These are phyloP conservation scores for Thaumetopoea pityocampa DNA, from an alignment of 1,140 invertebrate species.

Conservation along the genomic window DNA sequence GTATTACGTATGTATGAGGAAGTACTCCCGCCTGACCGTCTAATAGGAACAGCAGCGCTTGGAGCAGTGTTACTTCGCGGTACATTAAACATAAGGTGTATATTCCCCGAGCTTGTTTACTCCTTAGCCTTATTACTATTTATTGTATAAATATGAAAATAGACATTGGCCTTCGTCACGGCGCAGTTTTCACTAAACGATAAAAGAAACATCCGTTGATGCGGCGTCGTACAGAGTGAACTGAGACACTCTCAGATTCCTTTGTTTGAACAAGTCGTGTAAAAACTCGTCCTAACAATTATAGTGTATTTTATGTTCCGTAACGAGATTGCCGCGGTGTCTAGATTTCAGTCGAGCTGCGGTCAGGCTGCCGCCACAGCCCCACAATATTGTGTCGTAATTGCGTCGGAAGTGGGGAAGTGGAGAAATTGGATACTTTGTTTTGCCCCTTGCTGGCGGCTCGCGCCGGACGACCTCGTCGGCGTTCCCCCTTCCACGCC, in stretches of 20 bases:
- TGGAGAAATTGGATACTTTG: conserved; percentile 70
- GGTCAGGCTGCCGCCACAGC: conserved; percentile 49
- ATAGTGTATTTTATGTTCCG: conserved; percentile 53
- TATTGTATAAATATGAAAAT: conserved; percentile 3
- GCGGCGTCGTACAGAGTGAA: conserved; percentile 2
- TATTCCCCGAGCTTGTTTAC: too few relatives aligned
- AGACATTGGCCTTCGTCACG: not conserved
- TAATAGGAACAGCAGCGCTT: too few relatives aligned
- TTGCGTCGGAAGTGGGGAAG: conserved; percentile 68
- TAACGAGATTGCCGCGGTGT: conserved; percentile 55
- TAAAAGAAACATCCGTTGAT: conserved; percentile 8
- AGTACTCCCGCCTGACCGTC: too few relatives aligned
- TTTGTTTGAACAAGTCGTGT: conserved; percentile 25
- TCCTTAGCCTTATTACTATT: too few relatives aligned
- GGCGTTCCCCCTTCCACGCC: conserved; percentile 23
- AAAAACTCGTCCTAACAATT: conserved; percentile 38
- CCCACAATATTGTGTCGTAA: conserved; percentile 60
- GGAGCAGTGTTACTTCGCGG: too few relatives aligned
- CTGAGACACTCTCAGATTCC: conserved; percentile 20
- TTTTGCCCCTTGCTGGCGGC: conserved; percentile 41
- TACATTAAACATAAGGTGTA: too few relatives aligned
- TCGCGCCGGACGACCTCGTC: conserved; percentile 26
- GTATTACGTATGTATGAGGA: too few relatives aligned
- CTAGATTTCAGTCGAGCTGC: conserved; percentile 52
- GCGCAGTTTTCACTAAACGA: conserved; percentile 1